phyloP scores from a whole-genome alignment of 2,797 vertebrate species.

The Poecilia picta region DNA sequence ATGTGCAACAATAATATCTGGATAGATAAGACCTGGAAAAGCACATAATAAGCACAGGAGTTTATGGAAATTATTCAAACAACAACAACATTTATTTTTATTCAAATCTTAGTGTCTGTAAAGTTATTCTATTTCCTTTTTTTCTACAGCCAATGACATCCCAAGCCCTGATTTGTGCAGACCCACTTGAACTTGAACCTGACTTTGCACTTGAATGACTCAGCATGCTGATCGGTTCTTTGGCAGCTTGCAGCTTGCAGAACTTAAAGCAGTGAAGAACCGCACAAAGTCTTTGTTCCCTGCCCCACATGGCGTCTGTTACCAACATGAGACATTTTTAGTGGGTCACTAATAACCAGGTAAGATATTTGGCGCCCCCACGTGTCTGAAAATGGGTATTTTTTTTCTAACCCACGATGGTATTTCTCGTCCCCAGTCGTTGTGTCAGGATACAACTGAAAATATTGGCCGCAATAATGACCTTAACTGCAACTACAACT shows the following conservation, averaged over 20 bases:
- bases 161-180: not conserved
- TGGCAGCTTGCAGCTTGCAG: not conserved
- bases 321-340: no score
- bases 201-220: not conserved
- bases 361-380: constrained; percentile 44
- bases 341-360: not conserved
- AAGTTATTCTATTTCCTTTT: not conserved
- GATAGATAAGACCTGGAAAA: not conserved
- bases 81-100: not conserved
- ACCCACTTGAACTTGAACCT: not conserved
- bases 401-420: fast-evolving
- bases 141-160: not conserved
- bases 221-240: not conserved
- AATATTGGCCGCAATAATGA: not conserved
- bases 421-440: fast-evolving
- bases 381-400: constrained; percentile 19
- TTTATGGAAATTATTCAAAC: not conserved
- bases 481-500: not conserved
- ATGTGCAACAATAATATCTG: not conserved
- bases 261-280: not conserved
- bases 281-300: not conserved
- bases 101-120: not conserved
- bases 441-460: constrained; percentile 26
- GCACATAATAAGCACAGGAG: not conserved
- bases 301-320: not conserved